These are phyloP conservation scores for Urocolius indicus DNA, from an alignment of 2,113 vertebrate genomes.

Conservation along the genomic window DNA sequence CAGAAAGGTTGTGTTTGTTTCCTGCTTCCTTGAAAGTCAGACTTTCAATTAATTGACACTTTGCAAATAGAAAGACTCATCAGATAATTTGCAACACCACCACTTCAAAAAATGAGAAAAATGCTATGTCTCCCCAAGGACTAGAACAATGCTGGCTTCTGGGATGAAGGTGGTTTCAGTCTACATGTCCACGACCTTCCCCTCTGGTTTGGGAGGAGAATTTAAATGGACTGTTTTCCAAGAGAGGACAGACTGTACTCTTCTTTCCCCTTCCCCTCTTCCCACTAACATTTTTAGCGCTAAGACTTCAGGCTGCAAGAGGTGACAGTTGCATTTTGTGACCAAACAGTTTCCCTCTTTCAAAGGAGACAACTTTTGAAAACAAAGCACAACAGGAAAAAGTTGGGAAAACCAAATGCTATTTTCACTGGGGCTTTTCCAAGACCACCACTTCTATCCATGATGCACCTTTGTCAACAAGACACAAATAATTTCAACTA, in stretches of 20 bases:
- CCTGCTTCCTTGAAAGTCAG: neutral
- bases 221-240: neutral
- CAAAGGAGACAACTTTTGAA: neutral
- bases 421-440: neutral
- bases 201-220: neutral
- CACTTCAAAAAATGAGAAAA: neutral
- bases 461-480: neutral
- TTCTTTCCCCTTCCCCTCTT: conserved; percentile 5
- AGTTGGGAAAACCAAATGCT: neutral
- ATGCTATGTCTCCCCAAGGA: neutral
- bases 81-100: neutral
- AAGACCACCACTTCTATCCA: neutral
- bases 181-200: neutral
- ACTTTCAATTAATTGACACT: neutral
- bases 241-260: neutral
- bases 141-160: neutral
- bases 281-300: conserved; percentile 33
- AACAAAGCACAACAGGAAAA: conserved; percentile 5
- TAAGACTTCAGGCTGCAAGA: neutral
- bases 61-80: neutral
- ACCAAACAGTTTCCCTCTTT: conserved; percentile 61
- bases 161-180: neutral
- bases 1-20: neutral
- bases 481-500: neutral
- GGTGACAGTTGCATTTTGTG: conserved; percentile 56